Conservation (phyloP, 1,140 invertebrate species). For the Nephila pilipes region DNA sequence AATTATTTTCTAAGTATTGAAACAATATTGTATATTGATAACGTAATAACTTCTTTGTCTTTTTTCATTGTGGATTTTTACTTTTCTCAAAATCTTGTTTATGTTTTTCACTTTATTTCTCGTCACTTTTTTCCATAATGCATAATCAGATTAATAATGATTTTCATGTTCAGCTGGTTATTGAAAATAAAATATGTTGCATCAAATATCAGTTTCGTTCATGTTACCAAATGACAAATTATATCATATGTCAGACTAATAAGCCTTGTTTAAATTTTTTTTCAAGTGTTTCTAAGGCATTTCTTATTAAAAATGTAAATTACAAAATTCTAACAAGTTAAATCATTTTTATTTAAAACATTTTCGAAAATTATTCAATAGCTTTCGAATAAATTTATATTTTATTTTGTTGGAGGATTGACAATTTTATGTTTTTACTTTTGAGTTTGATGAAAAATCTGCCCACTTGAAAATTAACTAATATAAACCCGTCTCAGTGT, state of each 20-base stretch:
- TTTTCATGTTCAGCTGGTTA: not conserved
- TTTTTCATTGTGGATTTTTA: not conserved
- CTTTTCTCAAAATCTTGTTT: not conserved
- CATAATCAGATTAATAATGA: slow-evolving; percentile 26
- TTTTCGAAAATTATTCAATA: no score
- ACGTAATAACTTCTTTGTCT: not conserved
- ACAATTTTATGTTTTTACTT: no score
- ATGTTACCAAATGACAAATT: not conserved
- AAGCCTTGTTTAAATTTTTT: no score
- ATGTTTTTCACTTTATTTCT: not conserved
- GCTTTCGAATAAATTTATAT: no score
- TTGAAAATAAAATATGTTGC: not conserved
- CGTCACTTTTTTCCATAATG: not conserved
- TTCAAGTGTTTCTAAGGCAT: no score
- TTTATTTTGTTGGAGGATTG: no score
- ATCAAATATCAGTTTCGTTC: not conserved
- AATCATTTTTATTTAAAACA: no score
- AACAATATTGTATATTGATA: not conserved
- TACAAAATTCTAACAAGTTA: no score
- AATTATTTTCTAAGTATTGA: not conserved
- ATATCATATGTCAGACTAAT: not conserved
- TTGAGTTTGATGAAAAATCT: no score
- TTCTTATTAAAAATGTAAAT: no score
- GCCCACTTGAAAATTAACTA: no score
- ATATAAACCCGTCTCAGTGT: no score